Evolutionary conservation across 1,140 invertebrate genomes (phyloP), one percentile per base, ranked within the genome.

Genomic region (Achroia grisella): DNA sequence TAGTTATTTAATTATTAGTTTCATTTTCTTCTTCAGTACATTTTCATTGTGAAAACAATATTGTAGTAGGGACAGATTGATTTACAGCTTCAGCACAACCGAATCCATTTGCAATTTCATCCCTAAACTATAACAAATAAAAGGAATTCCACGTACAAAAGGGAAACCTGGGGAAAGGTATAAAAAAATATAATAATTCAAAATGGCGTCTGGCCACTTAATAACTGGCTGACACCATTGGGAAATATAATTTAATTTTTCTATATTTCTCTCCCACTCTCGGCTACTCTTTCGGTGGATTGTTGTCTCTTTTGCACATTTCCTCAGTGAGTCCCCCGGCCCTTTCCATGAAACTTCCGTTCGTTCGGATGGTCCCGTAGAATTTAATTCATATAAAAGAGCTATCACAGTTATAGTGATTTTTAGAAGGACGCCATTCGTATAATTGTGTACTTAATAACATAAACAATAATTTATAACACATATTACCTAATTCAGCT

Each of bases 201-300:
- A 85, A 80, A 85, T 86, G 81, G 85, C 82, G 79, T 75, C 82
- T 82, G 79, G 82, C 77, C 81, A 86, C 82, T 86, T 87, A 87
- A 87, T 87, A 87, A 86, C 85, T 81, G 81, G 76, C 85, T 86
- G 85, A 87, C 85, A 87, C 82, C 85, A 84, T 83, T 81, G 82
- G 81, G 82, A 87, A 85, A 87, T 86, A 87, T 87, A 87, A 87
- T 87, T 87, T 87, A 87, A 87, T 87, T 85, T 86, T 81, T 86
- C 76, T 82, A 47, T 57, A 40, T 44, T 39, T 48, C 68, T 43
- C 46, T 79, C 71, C 59, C 52, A 49, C 51, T 85, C 55, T 46
- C 48, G 43, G 63, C 27, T 44, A 12, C 23, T 33, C 14, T 30
- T 39, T 29, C 31, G 34, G 39, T 40, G 37, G 10, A 39, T 61